Conservation (phyloP, 1,140 invertebrate species). For the Pseudomyrmex sp. region DNA sequence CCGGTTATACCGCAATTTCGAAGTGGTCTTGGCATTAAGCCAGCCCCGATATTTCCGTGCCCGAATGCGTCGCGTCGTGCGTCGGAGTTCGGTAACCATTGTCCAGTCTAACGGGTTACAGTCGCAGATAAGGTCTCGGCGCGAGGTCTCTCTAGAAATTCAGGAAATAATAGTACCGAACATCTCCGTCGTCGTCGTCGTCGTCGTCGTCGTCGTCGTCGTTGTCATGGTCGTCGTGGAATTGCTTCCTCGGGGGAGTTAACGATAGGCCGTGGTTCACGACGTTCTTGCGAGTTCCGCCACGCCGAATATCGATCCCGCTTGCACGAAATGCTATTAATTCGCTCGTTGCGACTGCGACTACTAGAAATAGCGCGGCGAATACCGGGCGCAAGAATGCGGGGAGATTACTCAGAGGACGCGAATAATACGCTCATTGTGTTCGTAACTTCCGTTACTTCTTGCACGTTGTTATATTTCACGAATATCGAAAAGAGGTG, state of each 20-base stretch:
- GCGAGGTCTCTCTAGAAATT: slow-evolving; percentile 79
- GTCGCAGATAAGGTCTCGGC: slow-evolving; percentile 54
- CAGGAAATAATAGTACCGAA: slow-evolving; percentile 78
- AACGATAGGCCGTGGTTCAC: slow-evolving; percentile 69
- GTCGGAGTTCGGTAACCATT: slow-evolving; percentile 75
- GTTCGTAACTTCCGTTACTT: slow-evolving; percentile 32
- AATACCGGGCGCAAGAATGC: slow-evolving; percentile 47
- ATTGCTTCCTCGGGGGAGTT: slow-evolving; percentile 67
- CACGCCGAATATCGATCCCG: slow-evolving; percentile 61
- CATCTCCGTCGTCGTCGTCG: slow-evolving; percentile 48
- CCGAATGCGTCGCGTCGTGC: slow-evolving; percentile 50
- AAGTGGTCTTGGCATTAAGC: slow-evolving; percentile 78
- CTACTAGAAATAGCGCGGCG: slow-evolving; percentile 29
- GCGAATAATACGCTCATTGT: slow-evolving; percentile 35
- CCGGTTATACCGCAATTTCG: slow-evolving; percentile 75
- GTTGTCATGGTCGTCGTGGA: slow-evolving; percentile 43
- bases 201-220: slow-evolving; percentile 3
- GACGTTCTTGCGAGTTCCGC: slow-evolving; percentile 55
- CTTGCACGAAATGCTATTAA: slow-evolving; percentile 57
- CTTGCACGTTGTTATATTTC: neutral
- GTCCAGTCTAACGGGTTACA: slow-evolving; percentile 75
- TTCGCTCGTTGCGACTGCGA: slow-evolving; percentile 54
- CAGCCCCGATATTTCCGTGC: slow-evolving; percentile 77
- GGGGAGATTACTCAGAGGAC: slow-evolving; percentile 12
- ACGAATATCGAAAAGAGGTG: neutral